Base-by-base conservation (phyloP, 2,888 invertebrate genomes). In the Agelastica alni region DNA sequence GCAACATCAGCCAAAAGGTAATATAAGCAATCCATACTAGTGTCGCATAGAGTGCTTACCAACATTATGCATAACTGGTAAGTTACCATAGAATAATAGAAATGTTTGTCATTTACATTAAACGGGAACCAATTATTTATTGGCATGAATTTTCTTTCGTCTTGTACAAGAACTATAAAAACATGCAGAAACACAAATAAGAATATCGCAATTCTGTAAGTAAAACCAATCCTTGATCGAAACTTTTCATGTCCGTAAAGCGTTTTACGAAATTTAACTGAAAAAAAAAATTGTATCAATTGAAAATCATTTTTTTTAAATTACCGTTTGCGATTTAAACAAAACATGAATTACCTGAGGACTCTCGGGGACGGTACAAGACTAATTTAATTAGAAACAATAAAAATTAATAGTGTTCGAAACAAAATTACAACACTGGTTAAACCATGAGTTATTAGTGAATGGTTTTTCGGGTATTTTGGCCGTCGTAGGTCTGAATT, bases 1-100 rank as follows among this genome's bases (percentile, higher is more conserved):
- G 47, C 26, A n/a, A 39, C 12, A 28, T 47, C 47, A 2, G 22
- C 37, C 3, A 47, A 12, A 6, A 37, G 9, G 4, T 17, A 37
- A 26, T 47, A 47, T 26, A 47, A 28, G 4, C 36, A 37, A 37
- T 47, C 47, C 4, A 26, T 5, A 12, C 37, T 37, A 1, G 37
- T 37, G 18, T 47, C 37, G 5, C 36, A 36, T 12, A 12, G 9
- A n/a, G 37, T 18, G 3, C 13, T 6, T 1, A 30, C 37, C 4
- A 16, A 10, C 4, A 30, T 9, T 1, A 47, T 16, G 1, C 2
- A 2, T 3, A 28, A 5, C 13, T 47, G 26, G 9, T 10, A 16
- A 12, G 17, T n/a, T 2, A 28, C 17, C 2, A 31, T 37, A 3
- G 16, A 9, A n/a, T 28, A 30, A 18, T 37, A 47, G 7, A 28